Conservation (phyloP, 2,797 vertebrate genomes). For the Cryptoprocta ferox region DNA sequence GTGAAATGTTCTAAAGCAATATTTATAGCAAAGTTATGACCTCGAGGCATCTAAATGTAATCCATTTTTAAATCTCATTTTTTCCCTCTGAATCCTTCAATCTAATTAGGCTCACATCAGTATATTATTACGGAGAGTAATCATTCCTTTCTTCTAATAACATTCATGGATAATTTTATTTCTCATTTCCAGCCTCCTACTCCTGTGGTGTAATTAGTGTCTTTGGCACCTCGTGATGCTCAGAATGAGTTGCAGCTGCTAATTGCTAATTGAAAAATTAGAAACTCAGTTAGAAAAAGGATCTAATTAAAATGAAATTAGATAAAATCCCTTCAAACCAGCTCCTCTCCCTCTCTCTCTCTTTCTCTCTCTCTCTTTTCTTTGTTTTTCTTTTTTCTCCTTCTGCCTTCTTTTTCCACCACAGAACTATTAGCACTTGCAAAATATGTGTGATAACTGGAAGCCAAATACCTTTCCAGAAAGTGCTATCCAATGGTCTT, state of each 20-base stretch:
- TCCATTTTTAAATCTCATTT: slow-evolving; percentile 83
- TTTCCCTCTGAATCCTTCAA: slow-evolving; percentile 86
- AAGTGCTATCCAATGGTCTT: slow-evolving; percentile 69
- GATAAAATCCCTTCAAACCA: slow-evolving; percentile 93
- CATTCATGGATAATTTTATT: slow-evolving; percentile 91
- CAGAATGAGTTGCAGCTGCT: slow-evolving; percentile 93
- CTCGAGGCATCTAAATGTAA: slow-evolving; percentile 79
- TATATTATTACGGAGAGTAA: slow-evolving; percentile 89
- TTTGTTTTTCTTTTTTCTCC: slow-evolving; percentile 81
- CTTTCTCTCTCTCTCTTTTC: slow-evolving; percentile 37
- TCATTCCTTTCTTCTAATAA: slow-evolving; percentile 91
- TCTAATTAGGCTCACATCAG: slow-evolving; percentile 91
- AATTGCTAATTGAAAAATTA: slow-evolving; percentile 99
- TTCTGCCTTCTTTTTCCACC: slow-evolving; percentile 77
- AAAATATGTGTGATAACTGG: slow-evolving; percentile 82
- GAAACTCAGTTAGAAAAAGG: slow-evolving; percentile 96
- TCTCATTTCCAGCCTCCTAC: slow-evolving; percentile 90
- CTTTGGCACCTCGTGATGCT: slow-evolving; percentile 90
- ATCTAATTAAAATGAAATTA: slow-evolving; percentile 98
- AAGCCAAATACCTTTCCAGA: slow-evolving; percentile 82
- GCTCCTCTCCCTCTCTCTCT: slow-evolving; percentile 74
- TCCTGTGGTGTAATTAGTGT: slow-evolving; percentile 92
- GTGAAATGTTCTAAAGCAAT: slow-evolving; percentile 68
- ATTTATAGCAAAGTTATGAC: slow-evolving; percentile 83
- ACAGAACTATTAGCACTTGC: slow-evolving; percentile 83